Evolutionary conservation across 92 coral and sea anemone species (phyloP), one percentile per base, ranked within the genome.

Genomic region (Zoanthus sansibaricus): DNA sequence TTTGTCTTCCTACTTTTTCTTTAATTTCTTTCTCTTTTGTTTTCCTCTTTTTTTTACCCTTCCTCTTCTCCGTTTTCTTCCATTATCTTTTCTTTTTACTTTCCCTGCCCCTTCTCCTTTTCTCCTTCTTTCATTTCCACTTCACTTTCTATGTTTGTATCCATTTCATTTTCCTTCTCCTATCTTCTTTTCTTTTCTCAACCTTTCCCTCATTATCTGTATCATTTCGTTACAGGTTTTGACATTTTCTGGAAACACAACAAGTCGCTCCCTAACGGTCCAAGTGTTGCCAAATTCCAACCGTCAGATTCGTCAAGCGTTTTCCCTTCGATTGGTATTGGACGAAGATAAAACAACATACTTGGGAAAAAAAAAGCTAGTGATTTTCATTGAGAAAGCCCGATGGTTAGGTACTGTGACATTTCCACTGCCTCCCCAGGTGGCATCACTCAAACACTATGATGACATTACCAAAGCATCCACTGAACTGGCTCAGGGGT

Each of bases 271-370:
- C 62, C 83, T 92, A 33, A 72, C 46, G 8, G 88, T 97, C 77
- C 87, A 92, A 74, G 90, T 97, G 30, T 88, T 97, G 76, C 88
- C 66, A 18, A 92, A 95, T 88, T 72, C 84, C 18, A 79, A 90
- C 72, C 97, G 98, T 47, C 89, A 92, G 78, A 89, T 97, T 47
- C 96, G 99, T 47, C 97, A 95, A 47, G 98, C 98, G 44, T 97
- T 97, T 78, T 89, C 91, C 15, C 92, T 97, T 49, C 95, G 90
- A 78, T 76, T 97, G 76, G 82, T 88, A 55, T 74, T 88, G 17
- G 95, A 89, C 76, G 47, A 72, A 72, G 78, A 87, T 42, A 92
- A 85, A 18, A 78, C 78, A 45, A 92, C 92, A 51, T 87, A 51
- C 67, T 90, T 92, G 55, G 95, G 93, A 56, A 86, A 87, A 56